Conservation (phyloP, 2,797 vertebrate genomes). For the Phrynocephalus guinanensis region DNA sequence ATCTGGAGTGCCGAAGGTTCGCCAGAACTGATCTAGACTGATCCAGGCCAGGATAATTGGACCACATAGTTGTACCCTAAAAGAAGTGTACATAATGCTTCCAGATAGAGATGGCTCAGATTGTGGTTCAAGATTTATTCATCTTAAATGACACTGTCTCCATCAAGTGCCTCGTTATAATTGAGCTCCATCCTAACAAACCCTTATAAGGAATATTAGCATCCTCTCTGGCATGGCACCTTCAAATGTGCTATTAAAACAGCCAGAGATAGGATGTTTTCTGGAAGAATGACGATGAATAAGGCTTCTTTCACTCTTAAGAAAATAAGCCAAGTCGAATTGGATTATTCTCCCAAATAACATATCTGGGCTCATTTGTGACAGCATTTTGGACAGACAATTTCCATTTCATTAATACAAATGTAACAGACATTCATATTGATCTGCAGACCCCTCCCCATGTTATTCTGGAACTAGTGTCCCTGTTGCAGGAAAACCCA, state of each 20-base stretch:
- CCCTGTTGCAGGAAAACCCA: background rate
- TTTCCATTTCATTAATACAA: background rate
- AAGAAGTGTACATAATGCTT: no score
- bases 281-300: no score
- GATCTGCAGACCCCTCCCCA: background rate
- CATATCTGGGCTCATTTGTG: background rate
- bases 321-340: no score
- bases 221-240: background rate
- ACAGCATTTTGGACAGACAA: background rate
- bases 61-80: no score
- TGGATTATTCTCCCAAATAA: no score
- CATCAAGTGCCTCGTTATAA: background rate
- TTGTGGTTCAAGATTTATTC: background rate
- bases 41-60: no score
- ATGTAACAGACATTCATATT: background rate
- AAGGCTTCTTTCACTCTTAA: no score
- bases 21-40: no score
- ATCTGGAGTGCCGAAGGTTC: no score
- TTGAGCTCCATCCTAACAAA: background rate
- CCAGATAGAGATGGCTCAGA: no score
- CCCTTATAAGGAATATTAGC: background rate
- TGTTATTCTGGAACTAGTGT: background rate
- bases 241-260: no score
- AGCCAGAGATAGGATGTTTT: no score
- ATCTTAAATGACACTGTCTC: background rate